Evolutionary conservation across 2,888 invertebrate genomes (phyloP).

Genomic region (Dermolepida albohirtum): DNA sequence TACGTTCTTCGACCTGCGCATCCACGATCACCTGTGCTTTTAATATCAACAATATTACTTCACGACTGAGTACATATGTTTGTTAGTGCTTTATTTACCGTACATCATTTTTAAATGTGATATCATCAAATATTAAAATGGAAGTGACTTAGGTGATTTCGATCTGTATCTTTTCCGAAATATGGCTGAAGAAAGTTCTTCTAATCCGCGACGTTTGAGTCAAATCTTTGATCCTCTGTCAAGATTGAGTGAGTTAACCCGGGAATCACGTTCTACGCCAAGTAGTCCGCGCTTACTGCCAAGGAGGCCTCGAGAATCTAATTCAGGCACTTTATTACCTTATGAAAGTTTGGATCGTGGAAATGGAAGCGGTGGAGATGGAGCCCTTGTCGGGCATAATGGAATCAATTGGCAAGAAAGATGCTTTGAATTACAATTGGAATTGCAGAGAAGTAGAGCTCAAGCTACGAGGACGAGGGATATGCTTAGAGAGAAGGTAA

Average conservation of each 20-base stretch:
- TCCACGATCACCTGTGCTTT: background rate
- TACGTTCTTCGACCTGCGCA: slow-evolving; percentile 3
- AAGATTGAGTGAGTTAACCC: slow-evolving; percentile 76
- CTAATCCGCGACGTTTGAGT: slow-evolving; percentile 75
- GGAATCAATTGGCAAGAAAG: slow-evolving; percentile 88
- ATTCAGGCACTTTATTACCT: slow-evolving; percentile 59
- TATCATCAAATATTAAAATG: slow-evolving; percentile 28
- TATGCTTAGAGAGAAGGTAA: slow-evolving; percentile 91
- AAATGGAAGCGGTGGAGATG: slow-evolving; percentile 59
- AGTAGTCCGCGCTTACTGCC: slow-evolving; percentile 80
- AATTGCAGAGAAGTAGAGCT: slow-evolving; percentile 85
- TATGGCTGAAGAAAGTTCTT: slow-evolving; percentile 42
- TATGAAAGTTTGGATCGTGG: slow-evolving; percentile 52
- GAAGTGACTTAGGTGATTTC: slow-evolving; percentile 40
- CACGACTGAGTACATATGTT: background rate
- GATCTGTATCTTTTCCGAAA: slow-evolving; percentile 5
- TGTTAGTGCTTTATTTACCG: background rate
- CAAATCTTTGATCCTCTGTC: slow-evolving; percentile 87
- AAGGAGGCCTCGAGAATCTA: slow-evolving; percentile 75
- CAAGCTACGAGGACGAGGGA: slow-evolving; percentile 89
- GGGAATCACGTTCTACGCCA: slow-evolving; percentile 70
- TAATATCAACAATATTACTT: background rate
- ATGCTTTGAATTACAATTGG: slow-evolving; percentile 86
- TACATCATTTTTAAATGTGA: background rate
- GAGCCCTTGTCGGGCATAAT: slow-evolving; percentile 54